Percentiles rank a stretch among this genome's conserved stretches.
These are phyloP conservation scores for Pangasianodon hypophthalmus DNA, from an alignment of 2,113 vertebrate genomes.

Conservation along the genomic window DNA sequence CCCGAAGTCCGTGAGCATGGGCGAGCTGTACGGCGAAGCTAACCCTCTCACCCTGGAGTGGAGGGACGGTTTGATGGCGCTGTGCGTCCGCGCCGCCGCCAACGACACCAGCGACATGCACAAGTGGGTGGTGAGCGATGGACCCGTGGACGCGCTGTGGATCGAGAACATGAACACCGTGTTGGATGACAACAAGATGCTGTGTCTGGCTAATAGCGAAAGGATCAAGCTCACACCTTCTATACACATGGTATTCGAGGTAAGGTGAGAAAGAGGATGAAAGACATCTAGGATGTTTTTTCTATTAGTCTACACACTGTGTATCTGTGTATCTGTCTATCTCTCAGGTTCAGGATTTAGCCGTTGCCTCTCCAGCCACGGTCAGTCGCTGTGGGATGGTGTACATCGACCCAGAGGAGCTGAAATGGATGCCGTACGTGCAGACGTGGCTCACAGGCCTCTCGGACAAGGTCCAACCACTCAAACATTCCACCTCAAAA, in stretches of 20 bases:
- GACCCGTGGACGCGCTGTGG: conserved; percentile 88
- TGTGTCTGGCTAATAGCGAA: conserved; percentile 88
- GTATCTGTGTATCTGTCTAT: not conserved
- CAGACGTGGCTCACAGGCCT: conserved; percentile 80
- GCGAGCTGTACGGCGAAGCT: conserved; percentile 86
- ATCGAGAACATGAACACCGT: conserved; percentile 94
- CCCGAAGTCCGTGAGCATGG: conserved; percentile 89
- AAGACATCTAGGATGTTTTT: not conserved
- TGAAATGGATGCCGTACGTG: conserved; percentile 87
- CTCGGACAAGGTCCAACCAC: conserved; percentile 67
- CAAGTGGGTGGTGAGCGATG: conserved; percentile 87
- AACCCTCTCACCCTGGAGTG: conserved; percentile 84
- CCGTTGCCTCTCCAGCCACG: conserved; percentile 85
- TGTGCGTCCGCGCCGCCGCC: conserved; percentile 81
- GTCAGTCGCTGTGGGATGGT: conserved; percentile 91
- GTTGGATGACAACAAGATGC: conserved; percentile 90
- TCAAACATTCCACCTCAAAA: not conserved
- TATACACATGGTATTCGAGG: conserved; percentile 90
- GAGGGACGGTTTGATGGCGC: conserved; percentile 87
- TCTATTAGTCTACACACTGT: not conserved
- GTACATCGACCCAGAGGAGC: conserved; percentile 83
- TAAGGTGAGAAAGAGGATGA: conserved; percentile 47
- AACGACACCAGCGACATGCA: conserved; percentile 77
- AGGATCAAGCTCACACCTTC: conserved; percentile 84
- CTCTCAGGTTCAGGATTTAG: conserved; percentile 83